Percentiles rank a stretch among this genome's conserved stretches.
phyloP scores from a whole-genome alignment of 1,140 invertebrate genomes.

The Caenorhabditis inopinata region DNA sequence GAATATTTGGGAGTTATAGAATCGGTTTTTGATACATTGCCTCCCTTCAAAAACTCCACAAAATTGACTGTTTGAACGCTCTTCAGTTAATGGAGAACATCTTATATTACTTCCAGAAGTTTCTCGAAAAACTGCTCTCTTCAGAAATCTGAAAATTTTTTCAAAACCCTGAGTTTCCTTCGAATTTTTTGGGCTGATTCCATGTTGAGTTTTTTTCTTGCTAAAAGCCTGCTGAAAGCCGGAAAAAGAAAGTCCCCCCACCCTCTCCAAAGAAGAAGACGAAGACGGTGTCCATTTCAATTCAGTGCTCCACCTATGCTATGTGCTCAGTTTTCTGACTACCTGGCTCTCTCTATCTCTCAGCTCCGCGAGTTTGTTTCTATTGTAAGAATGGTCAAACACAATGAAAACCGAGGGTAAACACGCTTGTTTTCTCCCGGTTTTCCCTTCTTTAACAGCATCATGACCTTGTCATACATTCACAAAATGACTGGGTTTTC shows the following conservation, averaged over 20 bases:
- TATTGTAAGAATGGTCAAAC: constrained; percentile 1
- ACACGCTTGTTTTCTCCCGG: not conserved
- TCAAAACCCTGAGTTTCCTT: not conserved
- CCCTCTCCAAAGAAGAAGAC: not conserved
- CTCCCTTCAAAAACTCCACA: no score
- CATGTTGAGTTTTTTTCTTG: not conserved
- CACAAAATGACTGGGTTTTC: not conserved
- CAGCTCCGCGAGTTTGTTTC: constrained; percentile 1
- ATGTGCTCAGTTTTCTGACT: not conserved
- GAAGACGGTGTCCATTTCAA: constrained; percentile 30
- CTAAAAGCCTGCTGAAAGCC: constrained; percentile 28
- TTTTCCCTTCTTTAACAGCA: constrained; percentile 21
- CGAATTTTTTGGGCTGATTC: not conserved
- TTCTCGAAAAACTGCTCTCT: no score
- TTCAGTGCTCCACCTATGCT: not conserved
- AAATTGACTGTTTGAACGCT: no score
- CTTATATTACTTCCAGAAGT: no score
- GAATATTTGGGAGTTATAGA: no score
- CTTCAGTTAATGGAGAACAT: no score
- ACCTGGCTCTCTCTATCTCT: not conserved
- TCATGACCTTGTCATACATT: constrained; percentile 16
- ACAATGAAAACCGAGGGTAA: constrained; percentile 21
- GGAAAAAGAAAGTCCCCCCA: no score
- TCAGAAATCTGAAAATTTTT: not conserved
- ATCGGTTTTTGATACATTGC: no score